Percentiles rank a stretch among this genome's conserved stretches.
Conservation (phyloP, 2,888 invertebrate species). For the Acrobasis consociella region DNA sequence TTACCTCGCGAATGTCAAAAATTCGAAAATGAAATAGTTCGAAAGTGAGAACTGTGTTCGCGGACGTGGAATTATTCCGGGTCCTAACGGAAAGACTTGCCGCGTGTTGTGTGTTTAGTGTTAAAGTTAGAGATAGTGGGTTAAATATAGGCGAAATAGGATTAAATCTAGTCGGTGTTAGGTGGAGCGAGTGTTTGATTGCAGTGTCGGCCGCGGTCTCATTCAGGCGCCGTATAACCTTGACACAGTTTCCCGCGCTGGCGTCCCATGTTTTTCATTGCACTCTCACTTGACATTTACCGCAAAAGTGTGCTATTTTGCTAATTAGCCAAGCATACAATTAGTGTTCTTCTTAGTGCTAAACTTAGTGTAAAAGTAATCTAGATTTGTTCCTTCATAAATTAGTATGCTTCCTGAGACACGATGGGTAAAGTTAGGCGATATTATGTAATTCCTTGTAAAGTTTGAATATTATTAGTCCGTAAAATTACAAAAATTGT, state of each 20-base stretch:
- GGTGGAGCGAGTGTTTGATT: conserved; percentile 50
- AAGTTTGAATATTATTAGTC: conserved; percentile 31
- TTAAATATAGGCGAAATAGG: conserved; percentile 27
- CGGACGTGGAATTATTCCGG: conserved; percentile 40
- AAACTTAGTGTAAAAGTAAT: conserved; percentile 27
- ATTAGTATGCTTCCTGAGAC: conserved; percentile 29
- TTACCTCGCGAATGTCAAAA: conserved; percentile 60
- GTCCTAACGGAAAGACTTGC: conserved; percentile 38
- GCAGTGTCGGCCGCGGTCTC: conserved; percentile 62
- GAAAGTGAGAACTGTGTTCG: conserved; percentile 54
- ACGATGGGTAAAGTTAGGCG: conserved; percentile 33
- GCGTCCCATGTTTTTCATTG: conserved; percentile 73
- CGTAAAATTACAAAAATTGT: conserved; percentile 33
- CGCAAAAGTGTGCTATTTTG: conserved; percentile 58
- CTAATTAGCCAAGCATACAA: conserved; percentile 52
- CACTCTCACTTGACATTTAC: conserved; percentile 74
- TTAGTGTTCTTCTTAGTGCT: conserved; percentile 30
- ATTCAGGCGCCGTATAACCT: conserved; percentile 69
- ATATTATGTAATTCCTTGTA: conserved; percentile 28
- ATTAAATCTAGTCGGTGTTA: conserved; percentile 43
- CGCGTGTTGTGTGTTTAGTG: conserved; percentile 51
- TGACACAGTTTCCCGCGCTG: conserved; percentile 80
- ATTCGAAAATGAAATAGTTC: conserved; percentile 71
- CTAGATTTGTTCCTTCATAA: conserved; percentile 11
- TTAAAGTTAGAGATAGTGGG: conserved; percentile 42